Conservation (phyloP, 2,797 vertebrate genomes). For the Cynodonichthys magdalenae region DNA sequence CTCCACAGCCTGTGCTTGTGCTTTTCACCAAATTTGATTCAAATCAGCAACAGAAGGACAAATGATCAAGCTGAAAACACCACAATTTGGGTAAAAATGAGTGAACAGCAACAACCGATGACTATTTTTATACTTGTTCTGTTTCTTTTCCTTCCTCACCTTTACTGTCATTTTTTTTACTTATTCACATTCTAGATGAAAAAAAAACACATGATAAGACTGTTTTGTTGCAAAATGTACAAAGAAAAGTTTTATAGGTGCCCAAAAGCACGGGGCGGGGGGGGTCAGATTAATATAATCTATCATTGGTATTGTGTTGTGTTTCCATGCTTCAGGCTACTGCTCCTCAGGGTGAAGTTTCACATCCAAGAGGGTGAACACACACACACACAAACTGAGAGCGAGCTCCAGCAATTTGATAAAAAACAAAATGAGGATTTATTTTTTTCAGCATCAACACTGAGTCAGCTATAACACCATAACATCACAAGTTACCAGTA, state of each 20-base stretch:
- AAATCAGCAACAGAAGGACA: slow-evolving; percentile 59
- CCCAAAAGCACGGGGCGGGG: background rate
- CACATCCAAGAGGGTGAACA: background rate
- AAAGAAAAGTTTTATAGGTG: too few relatives aligned
- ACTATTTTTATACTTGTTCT: background rate
- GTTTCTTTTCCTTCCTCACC: background rate
- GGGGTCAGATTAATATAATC: background rate
- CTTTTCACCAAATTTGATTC: slow-evolving; percentile 75
- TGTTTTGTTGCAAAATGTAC: too few relatives aligned
- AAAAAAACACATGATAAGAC: background rate
- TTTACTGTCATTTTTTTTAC: background rate
- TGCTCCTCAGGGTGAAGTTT: slow-evolving; percentile 16
- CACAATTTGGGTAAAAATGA: slow-evolving; percentile 39
- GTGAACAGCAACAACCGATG: slow-evolving; percentile 4
- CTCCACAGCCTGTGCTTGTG: slow-evolving; percentile 73
- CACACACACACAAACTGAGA: slow-evolving; percentile 2
- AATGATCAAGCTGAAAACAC: slow-evolving; percentile 43
- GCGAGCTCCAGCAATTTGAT: slow-evolving; percentile 11
- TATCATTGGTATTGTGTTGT: background rate
- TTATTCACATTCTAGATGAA: background rate
- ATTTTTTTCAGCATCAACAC: background rate
- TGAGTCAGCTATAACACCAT: background rate
- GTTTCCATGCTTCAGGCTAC: slow-evolving; percentile 2
- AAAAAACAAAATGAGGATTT: background rate
- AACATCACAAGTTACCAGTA: background rate